Conservation (phyloP, 2,797 vertebrate genomes). For the Myioborus miniatus region DNA sequence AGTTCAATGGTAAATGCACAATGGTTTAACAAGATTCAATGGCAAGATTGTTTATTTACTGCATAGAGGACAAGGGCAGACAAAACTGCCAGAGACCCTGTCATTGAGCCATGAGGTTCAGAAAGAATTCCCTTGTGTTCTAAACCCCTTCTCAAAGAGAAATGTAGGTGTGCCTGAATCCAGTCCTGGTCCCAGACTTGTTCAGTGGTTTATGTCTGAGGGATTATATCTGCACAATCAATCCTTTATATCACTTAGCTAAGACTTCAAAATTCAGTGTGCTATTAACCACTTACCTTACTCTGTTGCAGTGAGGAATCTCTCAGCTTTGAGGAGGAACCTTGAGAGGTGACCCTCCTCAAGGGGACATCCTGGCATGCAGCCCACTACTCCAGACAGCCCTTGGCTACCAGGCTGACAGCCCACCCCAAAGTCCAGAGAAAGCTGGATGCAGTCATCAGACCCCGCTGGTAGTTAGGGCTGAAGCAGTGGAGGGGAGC, state of each 20-base stretch:
- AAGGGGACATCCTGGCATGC: not conserved
- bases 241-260: not conserved
- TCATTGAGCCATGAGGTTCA: not conserved
- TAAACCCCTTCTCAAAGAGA: not conserved
- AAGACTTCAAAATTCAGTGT: not conserved
- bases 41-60: not conserved
- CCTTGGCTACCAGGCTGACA: not conserved
- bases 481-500: not conserved
- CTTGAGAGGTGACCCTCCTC: not conserved
- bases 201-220: not conserved
- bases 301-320: not conserved
- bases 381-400: not conserved
- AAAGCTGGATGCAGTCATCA: not conserved
- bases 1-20: not conserved
- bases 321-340: rapidly evolving
- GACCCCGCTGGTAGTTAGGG: not conserved
- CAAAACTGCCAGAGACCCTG: not conserved
- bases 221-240: not conserved
- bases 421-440: not conserved
- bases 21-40: not conserved
- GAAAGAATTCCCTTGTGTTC: not conserved
- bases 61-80: not conserved
- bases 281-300: not conserved
- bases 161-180: not conserved
- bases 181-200: not conserved